These are phyloP conservation scores for Microctenopoma stevenorrisi DNA, from an alignment of 2,797 vertebrate genomes.

Conservation along the genomic window DNA sequence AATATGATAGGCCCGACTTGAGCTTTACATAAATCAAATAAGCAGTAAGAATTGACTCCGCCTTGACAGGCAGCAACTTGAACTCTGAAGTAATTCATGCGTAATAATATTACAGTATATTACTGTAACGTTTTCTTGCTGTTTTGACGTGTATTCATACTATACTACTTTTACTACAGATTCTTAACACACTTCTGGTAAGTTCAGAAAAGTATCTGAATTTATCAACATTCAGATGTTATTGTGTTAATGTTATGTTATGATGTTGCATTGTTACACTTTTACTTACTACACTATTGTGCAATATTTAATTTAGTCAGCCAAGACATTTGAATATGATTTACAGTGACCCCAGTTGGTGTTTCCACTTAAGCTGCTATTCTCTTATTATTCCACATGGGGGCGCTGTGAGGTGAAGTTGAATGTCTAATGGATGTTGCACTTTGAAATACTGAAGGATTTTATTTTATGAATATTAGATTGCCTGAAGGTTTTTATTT, in stretches of 20 bases:
- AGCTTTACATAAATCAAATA: not conserved
- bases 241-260: too few species aligned
- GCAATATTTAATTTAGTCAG: not conserved
- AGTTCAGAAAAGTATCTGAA: not conserved
- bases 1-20: not conserved
- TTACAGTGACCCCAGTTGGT: not conserved
- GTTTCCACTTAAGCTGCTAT: not conserved
- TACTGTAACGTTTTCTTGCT: not conserved
- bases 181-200: not conserved
- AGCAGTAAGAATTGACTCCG: not conserved
- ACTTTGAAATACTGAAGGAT: conserved; percentile 6
- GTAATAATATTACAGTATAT: not conserved
- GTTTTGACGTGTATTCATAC: not conserved
- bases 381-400: conserved; percentile 51
- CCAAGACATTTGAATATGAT: not conserved
- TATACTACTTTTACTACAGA: too few species aligned
- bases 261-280: not conserved
- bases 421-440: not conserved
- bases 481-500: not conserved
- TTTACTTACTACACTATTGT: not conserved
- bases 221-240: too few species aligned
- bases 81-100: not conserved
- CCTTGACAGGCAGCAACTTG: not conserved
- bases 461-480: not conserved
- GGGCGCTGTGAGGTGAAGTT: conserved; percentile 50